Percentiles rank a stretch among this genome's conserved stretches.
Evolutionary conservation across 2,888 invertebrate genomes (phyloP).

Genomic region (Cerastis leucographa): DNA sequence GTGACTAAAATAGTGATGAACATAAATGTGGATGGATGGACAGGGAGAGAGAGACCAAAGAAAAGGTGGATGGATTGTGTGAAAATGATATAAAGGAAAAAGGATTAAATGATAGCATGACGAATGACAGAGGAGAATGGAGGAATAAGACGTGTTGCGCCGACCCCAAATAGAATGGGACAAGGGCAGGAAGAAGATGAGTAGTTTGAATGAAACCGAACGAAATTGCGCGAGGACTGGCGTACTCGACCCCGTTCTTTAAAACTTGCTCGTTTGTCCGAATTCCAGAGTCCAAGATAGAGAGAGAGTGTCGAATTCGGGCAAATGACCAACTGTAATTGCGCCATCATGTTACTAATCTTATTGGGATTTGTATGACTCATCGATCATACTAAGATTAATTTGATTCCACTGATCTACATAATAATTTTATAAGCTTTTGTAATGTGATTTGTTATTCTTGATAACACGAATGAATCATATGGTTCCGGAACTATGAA

Average conservation of each 20-base stretch:
- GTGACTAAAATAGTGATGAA: no score
- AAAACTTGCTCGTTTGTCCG: neutral
- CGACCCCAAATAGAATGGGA: no score
- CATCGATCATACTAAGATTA: slow-evolving; percentile 14
- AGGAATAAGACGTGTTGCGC: no score
- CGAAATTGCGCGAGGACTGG: neutral
- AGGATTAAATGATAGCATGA: no score
- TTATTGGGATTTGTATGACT: neutral
- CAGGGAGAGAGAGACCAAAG: no score
- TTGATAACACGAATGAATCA: slow-evolving; percentile 25
- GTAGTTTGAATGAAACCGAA: neutral
- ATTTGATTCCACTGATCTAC: slow-evolving; percentile 9
- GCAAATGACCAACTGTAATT: neutral
- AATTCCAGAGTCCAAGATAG: no score
- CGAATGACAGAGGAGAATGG: no score
- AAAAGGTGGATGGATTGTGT: no score
- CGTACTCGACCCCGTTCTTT: neutral
- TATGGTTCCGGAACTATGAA: neutral
- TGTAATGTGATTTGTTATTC: neutral
- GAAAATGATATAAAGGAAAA: no score
- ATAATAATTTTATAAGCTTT: neutral
- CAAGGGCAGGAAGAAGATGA: no score
- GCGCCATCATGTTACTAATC: neutral
- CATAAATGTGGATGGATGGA: no score
- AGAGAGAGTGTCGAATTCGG: neutral